Evolutionary conservation across 1,140 invertebrate species (phyloP), one percentile per base, ranked within the genome.

Genomic region (Orussus abietinus): DNA sequence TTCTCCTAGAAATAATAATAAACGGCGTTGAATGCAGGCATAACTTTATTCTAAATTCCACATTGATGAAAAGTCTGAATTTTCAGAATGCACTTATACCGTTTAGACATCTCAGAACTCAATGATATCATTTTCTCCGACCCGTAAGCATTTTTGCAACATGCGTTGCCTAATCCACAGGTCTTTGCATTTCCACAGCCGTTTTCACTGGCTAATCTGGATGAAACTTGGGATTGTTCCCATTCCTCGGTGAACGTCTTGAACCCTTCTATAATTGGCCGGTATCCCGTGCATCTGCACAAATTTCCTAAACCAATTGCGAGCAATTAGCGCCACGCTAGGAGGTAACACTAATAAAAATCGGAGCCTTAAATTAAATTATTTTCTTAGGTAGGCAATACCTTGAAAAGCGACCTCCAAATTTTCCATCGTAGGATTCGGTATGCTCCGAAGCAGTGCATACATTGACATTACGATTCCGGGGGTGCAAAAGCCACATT

Each of bases 381-480:
- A n/a, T n/a, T n/a, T n/a, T n/a, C n/a, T n/a, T n/a, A n/a, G 37
- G 10, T 42, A n/a, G n/a, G n/a, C 12, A 6, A 20, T 62, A 74
- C 75, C 80, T 77, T 93, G 90, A 59, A 95, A 86, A 1, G 88
- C 82, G 10, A 84, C 77, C 73, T 93, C 89, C 54, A 94, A 67
- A 47, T 93, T 83, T 13, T 81, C 72, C 76, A 83, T 84, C 26
- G 72, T 74, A 0, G 83, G 82, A 57, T 80, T 79, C 4, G 75
- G 69, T 9, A 66, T 70, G 42, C 78, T 84, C 47, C 90, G 73
- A 0, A 94, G 64, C 13, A 93, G 66, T 0, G 86, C 79, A 54
- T 94, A 94, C 91, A 94, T 94, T 3, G 90, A 93, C 92, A 95
- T 94, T 0, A 95, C 88, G 37, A 94, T 92, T 10, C 90, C 90